phyloP scores from a whole-genome alignment of 2,113 vertebrate species.

The Actenoides hombroni region DNA sequence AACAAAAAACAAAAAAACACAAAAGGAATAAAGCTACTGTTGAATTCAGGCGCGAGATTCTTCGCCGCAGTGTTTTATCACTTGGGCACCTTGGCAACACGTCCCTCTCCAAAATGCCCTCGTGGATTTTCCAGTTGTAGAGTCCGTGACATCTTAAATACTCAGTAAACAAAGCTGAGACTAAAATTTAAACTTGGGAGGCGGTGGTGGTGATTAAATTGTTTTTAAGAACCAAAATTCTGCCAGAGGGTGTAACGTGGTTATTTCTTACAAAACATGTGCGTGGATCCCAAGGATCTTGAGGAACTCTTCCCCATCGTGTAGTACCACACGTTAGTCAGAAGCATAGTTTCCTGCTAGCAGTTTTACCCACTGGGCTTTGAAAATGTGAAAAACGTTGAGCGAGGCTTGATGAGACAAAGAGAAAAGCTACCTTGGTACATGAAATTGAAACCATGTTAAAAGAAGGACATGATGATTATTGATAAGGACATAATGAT shows the following conservation, averaged over 20 bases:
- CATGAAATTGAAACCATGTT: neutral
- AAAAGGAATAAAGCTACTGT: neutral
- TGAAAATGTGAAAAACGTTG: neutral
- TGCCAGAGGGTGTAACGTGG: neutral
- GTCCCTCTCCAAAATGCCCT: neutral
- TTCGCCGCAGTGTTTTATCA: accelerated
- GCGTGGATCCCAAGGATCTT: neutral
- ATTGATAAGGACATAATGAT: neutral
- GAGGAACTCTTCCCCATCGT: neutral
- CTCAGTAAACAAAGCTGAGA: neutral
- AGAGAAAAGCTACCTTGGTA: neutral
- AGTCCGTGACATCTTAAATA: neutral
- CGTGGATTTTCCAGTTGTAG: neutral
- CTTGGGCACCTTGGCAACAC: neutral
- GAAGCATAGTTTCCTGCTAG: neutral
- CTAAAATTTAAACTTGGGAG: neutral
- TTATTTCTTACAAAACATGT: neutral
- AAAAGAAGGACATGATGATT: no score
- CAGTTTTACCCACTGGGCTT: neutral
- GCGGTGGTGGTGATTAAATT: neutral
- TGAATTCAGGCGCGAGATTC: accelerated
- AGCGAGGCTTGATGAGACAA: neutral
- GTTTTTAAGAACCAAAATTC: neutral
- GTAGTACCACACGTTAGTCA: neutral
- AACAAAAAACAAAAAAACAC: neutral